A percentile compares a stretch with the other conserved stretches of the same genome.
Conservation (phyloP, 2,888 invertebrate genomes). For the Monoplex corrugatus region DNA sequence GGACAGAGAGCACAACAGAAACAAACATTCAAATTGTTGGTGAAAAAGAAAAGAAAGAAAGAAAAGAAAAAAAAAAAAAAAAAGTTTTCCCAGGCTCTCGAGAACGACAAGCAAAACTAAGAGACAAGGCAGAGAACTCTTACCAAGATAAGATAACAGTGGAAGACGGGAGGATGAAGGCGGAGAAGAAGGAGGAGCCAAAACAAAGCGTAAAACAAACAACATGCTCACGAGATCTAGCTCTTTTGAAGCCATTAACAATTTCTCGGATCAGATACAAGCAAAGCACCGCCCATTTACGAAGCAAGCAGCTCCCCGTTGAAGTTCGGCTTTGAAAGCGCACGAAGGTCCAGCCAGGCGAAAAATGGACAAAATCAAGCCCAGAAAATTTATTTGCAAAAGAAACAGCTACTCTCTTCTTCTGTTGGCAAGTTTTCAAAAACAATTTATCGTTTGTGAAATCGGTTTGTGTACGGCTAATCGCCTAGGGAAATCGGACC, state of each 20-base stretch:
- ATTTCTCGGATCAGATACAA: background rate
- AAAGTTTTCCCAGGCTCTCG: background rate
- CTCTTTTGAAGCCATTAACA: constrained; percentile 22
- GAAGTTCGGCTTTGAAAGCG: background rate
- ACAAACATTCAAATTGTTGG: background rate
- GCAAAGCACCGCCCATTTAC: background rate
- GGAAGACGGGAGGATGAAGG: background rate
- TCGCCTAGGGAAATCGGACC: constrained; percentile 17
- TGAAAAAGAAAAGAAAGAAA: background rate
- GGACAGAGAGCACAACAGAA: too few species aligned
- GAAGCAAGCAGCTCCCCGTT: background rate
- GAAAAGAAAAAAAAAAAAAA: background rate
- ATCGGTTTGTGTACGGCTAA: constrained; percentile 35
- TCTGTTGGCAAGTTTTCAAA: background rate
- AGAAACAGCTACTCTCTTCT: constrained; percentile 30
- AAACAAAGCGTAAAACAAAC: background rate
- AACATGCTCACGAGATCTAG: background rate
- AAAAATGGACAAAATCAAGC: constrained; percentile 22
- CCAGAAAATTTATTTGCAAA: constrained; percentile 35
- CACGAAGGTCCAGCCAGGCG: constrained; percentile 23
- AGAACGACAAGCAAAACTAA: background rate
- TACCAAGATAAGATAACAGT: background rate
- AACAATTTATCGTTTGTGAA: constrained; percentile 31
- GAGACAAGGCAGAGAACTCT: background rate
- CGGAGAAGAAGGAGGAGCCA: background rate